phyloP scores from a whole-genome alignment of 92 coral and sea anemone genomes.

The Micromussa lordhowensis region DNA sequence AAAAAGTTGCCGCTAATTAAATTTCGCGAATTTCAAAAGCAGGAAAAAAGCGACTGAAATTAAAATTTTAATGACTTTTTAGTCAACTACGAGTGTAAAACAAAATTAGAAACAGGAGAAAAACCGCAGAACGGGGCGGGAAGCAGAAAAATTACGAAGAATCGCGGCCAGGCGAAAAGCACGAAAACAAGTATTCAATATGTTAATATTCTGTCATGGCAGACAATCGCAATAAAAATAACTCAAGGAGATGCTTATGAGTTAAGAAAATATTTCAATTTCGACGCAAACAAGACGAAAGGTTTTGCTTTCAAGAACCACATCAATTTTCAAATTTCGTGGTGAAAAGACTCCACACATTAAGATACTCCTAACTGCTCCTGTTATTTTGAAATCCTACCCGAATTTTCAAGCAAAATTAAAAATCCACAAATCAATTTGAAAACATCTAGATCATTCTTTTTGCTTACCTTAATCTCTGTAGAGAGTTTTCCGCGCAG shows the following conservation, averaged over 20 bases:
- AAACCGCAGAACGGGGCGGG: not conserved
- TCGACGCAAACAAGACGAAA: not conserved
- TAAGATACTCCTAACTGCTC: not conserved
- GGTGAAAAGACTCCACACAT: not conserved
- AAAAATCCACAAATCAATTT: not conserved
- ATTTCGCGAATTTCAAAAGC: constrained; percentile 29
- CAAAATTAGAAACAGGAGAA: not conserved
- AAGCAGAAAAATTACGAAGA: constrained; percentile 2
- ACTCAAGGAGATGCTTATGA: constrained; percentile 5
- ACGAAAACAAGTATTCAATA: not conserved
- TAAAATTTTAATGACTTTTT: constrained; percentile 50
- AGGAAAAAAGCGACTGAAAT: constrained; percentile 22
- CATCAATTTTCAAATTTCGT: not conserved
- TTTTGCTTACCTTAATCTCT: constrained; percentile 37
- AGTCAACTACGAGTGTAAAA: constrained; percentile 25
- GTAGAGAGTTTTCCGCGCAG: not conserved
- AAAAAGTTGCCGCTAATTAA: constrained; percentile 39
- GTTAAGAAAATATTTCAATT: not conserved
- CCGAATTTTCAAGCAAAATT: not conserved
- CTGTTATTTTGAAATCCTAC: not conserved
- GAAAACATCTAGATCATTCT: not conserved
- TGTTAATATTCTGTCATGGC: constrained; percentile 4
- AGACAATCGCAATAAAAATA: constrained; percentile 20
- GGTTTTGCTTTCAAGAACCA: not conserved
- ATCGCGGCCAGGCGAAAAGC: constrained; percentile 5